These are phyloP conservation scores for Alviniconcha strummeri DNA, from an alignment of 2,888 invertebrate genomes.

Conservation along the genomic window DNA sequence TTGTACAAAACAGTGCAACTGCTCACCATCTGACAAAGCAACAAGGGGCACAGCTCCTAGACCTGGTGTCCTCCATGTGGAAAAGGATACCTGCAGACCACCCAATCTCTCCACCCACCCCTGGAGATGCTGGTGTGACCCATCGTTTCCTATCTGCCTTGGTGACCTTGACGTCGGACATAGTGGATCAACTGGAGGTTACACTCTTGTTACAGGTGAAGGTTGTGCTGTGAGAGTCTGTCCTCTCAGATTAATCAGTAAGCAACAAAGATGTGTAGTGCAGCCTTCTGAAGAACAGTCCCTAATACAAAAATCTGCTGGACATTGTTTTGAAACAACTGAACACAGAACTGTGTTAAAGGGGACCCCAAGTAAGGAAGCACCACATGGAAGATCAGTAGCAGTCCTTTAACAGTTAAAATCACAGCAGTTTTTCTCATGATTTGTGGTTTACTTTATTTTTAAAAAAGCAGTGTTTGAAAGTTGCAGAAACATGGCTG, in stretches of 20 bases:
- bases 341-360: too few species aligned
- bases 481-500: not conserved
- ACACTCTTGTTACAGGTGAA: slow-evolving; percentile 49
- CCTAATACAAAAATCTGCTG: too few species aligned
- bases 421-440: too few species aligned
- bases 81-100: not conserved
- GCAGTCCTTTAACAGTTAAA: too few species aligned
- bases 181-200: slow-evolving; percentile 44
- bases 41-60: slow-evolving; percentile 32
- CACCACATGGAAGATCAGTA: too few species aligned
- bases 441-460: too few species aligned
- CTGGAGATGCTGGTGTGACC: not conserved
- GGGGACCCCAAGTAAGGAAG: too few species aligned
- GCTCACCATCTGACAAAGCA: slow-evolving; percentile 30
- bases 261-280: too few species aligned
- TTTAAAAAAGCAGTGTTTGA: not conserved
- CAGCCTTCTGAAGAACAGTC: too few species aligned
- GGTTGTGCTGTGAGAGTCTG: too few species aligned
- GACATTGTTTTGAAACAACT: too few species aligned
- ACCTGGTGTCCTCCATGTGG: slow-evolving; percentile 39
- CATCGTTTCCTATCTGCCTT: slow-evolving; percentile 43
- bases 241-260: too few species aligned
- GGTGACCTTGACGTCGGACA: slow-evolving; percentile 40
- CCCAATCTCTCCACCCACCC: not conserved
- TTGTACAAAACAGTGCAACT: slow-evolving; percentile 16